Evolutionary conservation across 2,888 invertebrate species (phyloP).

Genomic region (Calliscelio sp.): DNA sequence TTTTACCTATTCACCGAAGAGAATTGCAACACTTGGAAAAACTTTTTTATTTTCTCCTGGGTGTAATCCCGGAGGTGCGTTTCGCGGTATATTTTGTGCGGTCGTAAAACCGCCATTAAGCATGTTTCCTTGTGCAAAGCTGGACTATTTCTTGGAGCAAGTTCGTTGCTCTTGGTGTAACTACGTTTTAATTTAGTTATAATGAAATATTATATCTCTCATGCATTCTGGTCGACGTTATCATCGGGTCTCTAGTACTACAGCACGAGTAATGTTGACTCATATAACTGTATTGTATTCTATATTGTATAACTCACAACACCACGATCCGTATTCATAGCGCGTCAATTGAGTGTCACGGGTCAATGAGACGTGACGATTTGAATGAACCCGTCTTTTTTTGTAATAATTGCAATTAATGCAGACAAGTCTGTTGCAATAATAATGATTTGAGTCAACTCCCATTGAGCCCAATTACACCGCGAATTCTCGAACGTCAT

Average conservation of each 20-base stretch:
- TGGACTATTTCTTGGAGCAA: no score
- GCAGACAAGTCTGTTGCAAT: conserved; percentile 20
- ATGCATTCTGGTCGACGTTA: neutral
- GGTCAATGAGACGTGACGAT: conserved; percentile 38
- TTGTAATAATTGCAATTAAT: conserved; percentile 41
- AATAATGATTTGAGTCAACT: conserved; percentile 38
- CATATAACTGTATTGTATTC: conserved; percentile 13
- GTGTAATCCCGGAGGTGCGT: no score
- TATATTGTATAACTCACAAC: neutral
- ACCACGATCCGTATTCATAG: conserved; percentile 19
- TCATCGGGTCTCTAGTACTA: neutral
- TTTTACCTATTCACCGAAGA: no score
- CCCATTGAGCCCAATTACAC: conserved; percentile 45
- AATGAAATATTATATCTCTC: conserved; percentile 12
- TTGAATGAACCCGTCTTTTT: conserved; percentile 41
- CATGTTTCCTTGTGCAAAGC: no score
- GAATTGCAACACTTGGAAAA: no score
- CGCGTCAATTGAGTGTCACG: conserved; percentile 20
- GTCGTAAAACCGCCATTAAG: no score
- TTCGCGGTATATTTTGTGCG: no score
- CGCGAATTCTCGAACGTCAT: conserved; percentile 22
- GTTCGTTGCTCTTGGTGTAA: conserved; percentile 17
- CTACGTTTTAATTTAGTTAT: conserved; percentile 33
- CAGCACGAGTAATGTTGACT: neutral
- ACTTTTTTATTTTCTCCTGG: no score